These are phyloP conservation scores for Lerema accius DNA, from an alignment of 1,140 invertebrate genomes.

Conservation along the genomic window DNA sequence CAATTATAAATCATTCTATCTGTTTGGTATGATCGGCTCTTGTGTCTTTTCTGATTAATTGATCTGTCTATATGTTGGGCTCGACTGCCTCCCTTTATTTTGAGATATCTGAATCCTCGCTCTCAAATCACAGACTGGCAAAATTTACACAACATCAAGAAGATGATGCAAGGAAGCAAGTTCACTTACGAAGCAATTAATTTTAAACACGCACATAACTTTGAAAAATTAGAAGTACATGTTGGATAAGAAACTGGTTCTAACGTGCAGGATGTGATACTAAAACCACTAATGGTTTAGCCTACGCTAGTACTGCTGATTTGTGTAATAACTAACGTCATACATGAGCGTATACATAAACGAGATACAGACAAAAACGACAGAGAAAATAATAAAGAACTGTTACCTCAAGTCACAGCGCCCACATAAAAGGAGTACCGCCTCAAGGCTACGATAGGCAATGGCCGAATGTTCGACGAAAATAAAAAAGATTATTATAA, in stretches of 20 bases:
- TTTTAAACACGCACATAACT: background rate
- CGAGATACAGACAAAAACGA: constrained; percentile 48
- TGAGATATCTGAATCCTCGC: too few species aligned
- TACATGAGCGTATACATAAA: constrained; percentile 20
- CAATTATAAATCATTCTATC: too few species aligned
- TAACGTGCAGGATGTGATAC: too few species aligned
- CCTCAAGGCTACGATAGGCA: constrained; percentile 39
- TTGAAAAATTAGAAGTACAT: background rate
- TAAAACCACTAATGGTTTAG: background rate
- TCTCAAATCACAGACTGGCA: too few species aligned
- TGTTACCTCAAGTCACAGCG: constrained; percentile 42
- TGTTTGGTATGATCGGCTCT: too few species aligned
- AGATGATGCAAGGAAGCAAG: background rate
- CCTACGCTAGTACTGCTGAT: background rate
- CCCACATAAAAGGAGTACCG: constrained; percentile 47
- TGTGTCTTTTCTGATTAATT: too few species aligned
- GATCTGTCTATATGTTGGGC: too few species aligned
- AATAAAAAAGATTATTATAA: constrained; percentile 58
- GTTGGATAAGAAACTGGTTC: too few species aligned
- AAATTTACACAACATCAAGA: background rate
- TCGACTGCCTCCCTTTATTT: too few species aligned
- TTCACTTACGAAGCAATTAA: background rate
- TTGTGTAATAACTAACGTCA: background rate
- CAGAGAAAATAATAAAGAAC: constrained; percentile 52
- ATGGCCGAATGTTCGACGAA: constrained; percentile 39